A percentile compares a stretch with the other conserved stretches of the same genome.
These are phyloP conservation scores for Boloria euphrosyne DNA, from an alignment of 2,888 invertebrate species.

Conservation along the genomic window DNA sequence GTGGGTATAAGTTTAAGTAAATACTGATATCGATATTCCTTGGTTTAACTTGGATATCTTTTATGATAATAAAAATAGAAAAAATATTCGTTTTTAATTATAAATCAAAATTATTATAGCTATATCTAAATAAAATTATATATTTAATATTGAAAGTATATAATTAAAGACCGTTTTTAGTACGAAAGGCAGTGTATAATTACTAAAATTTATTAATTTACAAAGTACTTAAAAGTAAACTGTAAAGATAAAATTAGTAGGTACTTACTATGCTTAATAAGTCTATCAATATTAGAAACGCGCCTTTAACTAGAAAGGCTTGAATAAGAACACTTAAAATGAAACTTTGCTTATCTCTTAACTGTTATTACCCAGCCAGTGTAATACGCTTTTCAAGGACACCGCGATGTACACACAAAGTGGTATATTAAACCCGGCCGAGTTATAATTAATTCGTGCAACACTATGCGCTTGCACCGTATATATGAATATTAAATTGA, in stretches of 20 bases:
- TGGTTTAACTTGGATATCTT: background rate
- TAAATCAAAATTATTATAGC: no score
- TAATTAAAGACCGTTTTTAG: background rate
- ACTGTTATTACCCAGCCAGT: slow-evolving; percentile 30
- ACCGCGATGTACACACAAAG: slow-evolving; percentile 39
- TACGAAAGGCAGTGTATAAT: slow-evolving; percentile 1
- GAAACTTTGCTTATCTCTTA: slow-evolving; percentile 21
- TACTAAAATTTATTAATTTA: background rate
- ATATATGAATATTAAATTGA: slow-evolving; percentile 76
- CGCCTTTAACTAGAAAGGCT: slow-evolving; percentile 9
- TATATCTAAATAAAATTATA: no score
- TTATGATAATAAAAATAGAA: background rate
- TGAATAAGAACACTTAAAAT: slow-evolving; percentile 9
- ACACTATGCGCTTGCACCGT: slow-evolving; percentile 64
- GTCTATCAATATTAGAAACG: slow-evolving; percentile 17
- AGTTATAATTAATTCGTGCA: slow-evolving; percentile 70
- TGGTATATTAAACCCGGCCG: slow-evolving; percentile 40
- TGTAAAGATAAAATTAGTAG: slow-evolving; percentile 13
- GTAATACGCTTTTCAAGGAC: slow-evolving; percentile 33
- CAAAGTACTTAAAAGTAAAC: slow-evolving; percentile 11
- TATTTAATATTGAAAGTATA: slow-evolving; percentile 9
- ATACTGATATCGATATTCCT: background rate
- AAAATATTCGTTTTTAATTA: no score
- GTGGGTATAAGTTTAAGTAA: background rate
- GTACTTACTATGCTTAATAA: slow-evolving; percentile 11